A percentile compares a stretch with the other conserved stretches of the same genome.
phyloP scores from a whole-genome alignment of 2,888 invertebrate genomes.

The Apantesis nais region DNA sequence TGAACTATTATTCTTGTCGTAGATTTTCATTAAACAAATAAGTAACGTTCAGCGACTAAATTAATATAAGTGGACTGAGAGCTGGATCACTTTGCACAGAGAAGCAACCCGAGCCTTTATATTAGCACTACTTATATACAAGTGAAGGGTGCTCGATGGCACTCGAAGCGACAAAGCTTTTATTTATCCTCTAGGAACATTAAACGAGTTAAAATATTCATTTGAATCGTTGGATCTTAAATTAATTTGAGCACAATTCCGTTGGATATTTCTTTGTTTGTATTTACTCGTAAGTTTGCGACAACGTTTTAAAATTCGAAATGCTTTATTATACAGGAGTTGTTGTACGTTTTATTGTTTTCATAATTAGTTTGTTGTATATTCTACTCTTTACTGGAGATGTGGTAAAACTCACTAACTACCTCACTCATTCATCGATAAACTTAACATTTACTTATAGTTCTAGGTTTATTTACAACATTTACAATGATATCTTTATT shows the following conservation, averaged over 20 bases:
- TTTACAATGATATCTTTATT: too few relatives aligned
- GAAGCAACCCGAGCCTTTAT: constrained; percentile 34
- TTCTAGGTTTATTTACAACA: too few relatives aligned
- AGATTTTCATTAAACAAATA: constrained; percentile 18
- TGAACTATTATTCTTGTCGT: constrained; percentile 1
- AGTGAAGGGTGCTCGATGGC: constrained; percentile 40
- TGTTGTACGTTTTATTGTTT: neutral
- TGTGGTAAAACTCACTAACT: too few relatives aligned
- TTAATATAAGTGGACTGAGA: constrained; percentile 16
- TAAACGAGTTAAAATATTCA: constrained; percentile 45
- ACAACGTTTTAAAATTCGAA: constrained; percentile 7
- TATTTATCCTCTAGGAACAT: constrained; percentile 44
- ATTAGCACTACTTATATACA: constrained; percentile 44
- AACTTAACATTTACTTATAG: too few relatives aligned
- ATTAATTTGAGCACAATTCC: constrained; percentile 17
- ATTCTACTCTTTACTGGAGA: too few relatives aligned
- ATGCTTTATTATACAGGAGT: neutral
- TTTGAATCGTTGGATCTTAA: constrained; percentile 34
- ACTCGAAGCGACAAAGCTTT: constrained; percentile 41
- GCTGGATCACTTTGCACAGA: constrained; percentile 38
- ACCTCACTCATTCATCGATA: too few relatives aligned
- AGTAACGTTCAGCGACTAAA: constrained; percentile 5
- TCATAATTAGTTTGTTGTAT: neutral
- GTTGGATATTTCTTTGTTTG: constrained; percentile 9
- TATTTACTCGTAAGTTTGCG: constrained; percentile 5